Conservation (phyloP, 2,113 vertebrate genomes). For the Sturnira hondurensis region DNA sequence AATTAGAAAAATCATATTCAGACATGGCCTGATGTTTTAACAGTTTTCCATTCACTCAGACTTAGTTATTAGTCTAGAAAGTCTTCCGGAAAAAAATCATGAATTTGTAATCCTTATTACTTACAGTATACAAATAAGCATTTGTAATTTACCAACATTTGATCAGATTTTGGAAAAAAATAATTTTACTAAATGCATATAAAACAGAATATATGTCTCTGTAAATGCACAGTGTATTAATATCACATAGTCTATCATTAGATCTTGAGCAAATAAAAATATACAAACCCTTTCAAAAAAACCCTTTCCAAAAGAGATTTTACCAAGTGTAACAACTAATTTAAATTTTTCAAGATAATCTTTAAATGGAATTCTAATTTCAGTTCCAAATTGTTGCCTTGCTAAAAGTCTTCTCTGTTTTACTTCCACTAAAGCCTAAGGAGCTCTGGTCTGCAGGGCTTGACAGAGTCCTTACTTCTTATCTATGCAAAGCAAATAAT, state of each 20-base stretch:
- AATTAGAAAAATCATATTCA: neutral
- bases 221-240: slow-evolving; percentile 33
- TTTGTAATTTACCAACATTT: neutral
- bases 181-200: neutral
- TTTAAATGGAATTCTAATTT: neutral
- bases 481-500: neutral
- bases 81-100: neutral
- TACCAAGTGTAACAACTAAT: neutral
- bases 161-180: neutral
- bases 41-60: neutral
- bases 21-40: neutral
- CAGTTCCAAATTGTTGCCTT: neutral
- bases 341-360: neutral
- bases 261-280: neutral
- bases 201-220: neutral
- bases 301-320: slow-evolving; percentile 1
- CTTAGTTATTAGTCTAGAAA: neutral
- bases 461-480: neutral
- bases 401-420: neutral
- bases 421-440: neutral
- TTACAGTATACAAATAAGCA: neutral
- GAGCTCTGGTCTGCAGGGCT: neutral
- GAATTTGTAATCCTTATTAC: neutral
- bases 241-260: slow-evolving; percentile 43
- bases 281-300: slow-evolving; percentile 36